Conservation (phyloP, 2,888 invertebrate species). For the Caenorhabditis sp. region DNA sequence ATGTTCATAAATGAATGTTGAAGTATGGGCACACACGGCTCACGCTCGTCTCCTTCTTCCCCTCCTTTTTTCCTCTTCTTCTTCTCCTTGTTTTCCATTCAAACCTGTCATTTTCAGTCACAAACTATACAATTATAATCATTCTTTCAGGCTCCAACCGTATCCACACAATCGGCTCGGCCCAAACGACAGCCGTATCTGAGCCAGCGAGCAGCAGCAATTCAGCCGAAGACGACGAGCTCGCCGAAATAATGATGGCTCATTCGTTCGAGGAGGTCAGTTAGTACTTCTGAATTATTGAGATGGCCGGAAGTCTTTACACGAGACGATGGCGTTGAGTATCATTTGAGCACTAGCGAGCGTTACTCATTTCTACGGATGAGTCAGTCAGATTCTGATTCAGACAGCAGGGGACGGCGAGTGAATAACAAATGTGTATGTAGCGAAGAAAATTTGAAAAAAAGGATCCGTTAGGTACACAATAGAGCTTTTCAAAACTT, state of each 20-base stretch:
- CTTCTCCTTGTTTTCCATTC: constrained; percentile 3
- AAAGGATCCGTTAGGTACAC: too few relatives aligned
- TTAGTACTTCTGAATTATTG: constrained; percentile 13
- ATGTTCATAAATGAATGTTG: constrained; percentile 51
- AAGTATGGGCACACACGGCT: constrained; percentile 18
- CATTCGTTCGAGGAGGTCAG: constrained; percentile 48
- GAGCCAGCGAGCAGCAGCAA: constrained; percentile 10
- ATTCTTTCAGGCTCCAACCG: constrained; percentile 58
- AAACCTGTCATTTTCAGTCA: neutral
- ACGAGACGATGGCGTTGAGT: too few relatives aligned
- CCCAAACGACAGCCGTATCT: constrained; percentile 44
- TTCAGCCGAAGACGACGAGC: constrained; percentile 52
- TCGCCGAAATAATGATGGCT: constrained; percentile 52
- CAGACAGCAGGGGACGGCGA: too few relatives aligned
- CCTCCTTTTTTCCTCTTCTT: constrained; percentile 10
- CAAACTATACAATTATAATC: neutral
- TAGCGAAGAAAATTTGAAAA: too few relatives aligned
- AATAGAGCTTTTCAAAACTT: too few relatives aligned
- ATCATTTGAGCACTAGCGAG: too few relatives aligned
- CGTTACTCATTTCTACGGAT: too few relatives aligned
- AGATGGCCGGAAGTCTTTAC: neutral
- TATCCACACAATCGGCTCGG: constrained; percentile 57
- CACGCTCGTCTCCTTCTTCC: neutral
- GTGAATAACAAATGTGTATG: too few relatives aligned
- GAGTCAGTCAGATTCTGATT: too few relatives aligned